A percentile compares a stretch with the other conserved stretches of the same genome.
phyloP scores from a whole-genome alignment of 2,797 vertebrate species.

The Paguma larvata region DNA sequence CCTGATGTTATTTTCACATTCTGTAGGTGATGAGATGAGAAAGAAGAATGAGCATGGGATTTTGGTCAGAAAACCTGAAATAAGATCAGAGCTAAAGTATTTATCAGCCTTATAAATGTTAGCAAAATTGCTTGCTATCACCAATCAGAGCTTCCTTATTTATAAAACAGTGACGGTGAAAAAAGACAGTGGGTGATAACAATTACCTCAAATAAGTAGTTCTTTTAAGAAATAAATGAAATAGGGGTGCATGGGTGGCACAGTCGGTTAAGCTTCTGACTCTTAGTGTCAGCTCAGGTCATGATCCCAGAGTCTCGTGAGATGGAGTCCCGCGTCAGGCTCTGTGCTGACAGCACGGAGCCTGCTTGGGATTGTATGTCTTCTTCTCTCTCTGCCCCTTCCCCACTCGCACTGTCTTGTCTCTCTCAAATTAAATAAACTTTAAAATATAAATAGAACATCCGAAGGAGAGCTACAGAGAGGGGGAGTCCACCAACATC shows the following conservation, averaged over 20 bases:
- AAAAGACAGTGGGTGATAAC: not conserved
- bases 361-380: too few relatives aligned
- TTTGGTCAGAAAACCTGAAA: not conserved
- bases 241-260: not conserved
- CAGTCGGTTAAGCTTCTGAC: too few relatives aligned
- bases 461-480: too few relatives aligned
- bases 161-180: not conserved
- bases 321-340: too few relatives aligned
- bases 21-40: not conserved
- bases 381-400: too few relatives aligned
- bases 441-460: too few relatives aligned
- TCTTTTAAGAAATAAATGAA: constrained; percentile 20
- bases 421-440: too few relatives aligned
- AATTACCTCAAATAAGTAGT: not conserved
- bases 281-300: too few relatives aligned
- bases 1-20: not conserved
- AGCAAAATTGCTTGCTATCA: not conserved
- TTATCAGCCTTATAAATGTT: not conserved
- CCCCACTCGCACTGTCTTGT: too few relatives aligned
- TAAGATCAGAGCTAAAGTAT: not conserved
- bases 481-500: too few relatives aligned
- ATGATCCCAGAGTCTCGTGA: too few relatives aligned
- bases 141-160: not conserved
- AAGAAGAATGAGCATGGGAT: not conserved
- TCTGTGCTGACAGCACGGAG: too few relatives aligned